Evolutionary conservation across 2,113 vertebrate genomes (phyloP), one percentile per base, ranked within the genome.

Genomic region (Collichthys lucidus): DNA sequence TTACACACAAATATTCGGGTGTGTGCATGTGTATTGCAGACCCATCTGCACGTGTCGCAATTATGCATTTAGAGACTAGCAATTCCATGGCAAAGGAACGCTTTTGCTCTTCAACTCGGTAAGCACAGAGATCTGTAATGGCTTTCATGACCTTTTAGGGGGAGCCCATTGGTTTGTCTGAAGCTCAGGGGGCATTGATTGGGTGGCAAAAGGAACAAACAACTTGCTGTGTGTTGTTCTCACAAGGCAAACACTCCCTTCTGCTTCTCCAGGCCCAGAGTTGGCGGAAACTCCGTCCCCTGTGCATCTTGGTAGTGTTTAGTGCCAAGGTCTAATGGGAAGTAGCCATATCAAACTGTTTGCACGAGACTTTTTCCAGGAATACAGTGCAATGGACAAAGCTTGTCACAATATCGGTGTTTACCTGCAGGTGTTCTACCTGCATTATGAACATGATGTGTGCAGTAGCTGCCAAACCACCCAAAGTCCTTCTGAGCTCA

Each of bases 131-230:
- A 83, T 79, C 70, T 84, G 17, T 73, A 84, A 90, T 66, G 66
- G 69, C 61, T 87, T 66, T 55, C 22, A 22, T 91, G 89, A 93
- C 90, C 92, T 94, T 89, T 91, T 77, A 60, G 85, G 68, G 78
- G 63, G 64, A 68, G 66, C 66, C 66, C 64, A 57, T 79, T 81
- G 84, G 78, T 91, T 92, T 90, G 88, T 93, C 80, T 86, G 68
- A 74, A 76, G 85, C 86, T 92, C 79, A 65, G 84, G 81, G 71
- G 83, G 40, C 84, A 94, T 94, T 92, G 93, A 94, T 94, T 94
- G 90, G 80, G 77, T 93, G 91, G 89, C 83, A 89, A 87, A 91
- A 86, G 78, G 88, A 92, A 94, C 88, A 95, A 95, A 94, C 92
- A 73, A 87, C 91, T 90, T 79, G 55, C 84, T 80, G 66, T 80